phyloP scores from a whole-genome alignment of 2,888 invertebrate species.

The Melanargia galathea region DNA sequence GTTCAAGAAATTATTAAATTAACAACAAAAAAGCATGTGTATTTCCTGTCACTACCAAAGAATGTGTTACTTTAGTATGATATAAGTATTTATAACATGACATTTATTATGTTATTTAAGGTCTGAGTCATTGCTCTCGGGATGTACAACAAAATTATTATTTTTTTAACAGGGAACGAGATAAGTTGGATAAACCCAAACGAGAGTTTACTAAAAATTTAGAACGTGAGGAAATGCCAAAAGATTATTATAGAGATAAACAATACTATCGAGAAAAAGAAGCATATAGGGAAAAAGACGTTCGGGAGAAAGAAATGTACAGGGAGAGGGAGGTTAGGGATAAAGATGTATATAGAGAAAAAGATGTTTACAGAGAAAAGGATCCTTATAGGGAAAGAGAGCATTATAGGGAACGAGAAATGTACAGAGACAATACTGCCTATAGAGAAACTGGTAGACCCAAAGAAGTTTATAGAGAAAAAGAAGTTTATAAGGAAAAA shows the following conservation, averaged over 20 bases:
- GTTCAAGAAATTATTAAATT: too few species aligned
- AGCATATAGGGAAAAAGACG: slow-evolving; percentile 49
- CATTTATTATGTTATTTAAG: slow-evolving; percentile 57
- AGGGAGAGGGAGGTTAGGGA: slow-evolving; percentile 64
- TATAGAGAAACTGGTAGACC: slow-evolving; percentile 59
- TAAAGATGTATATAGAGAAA: slow-evolving; percentile 55
- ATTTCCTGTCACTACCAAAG: too few species aligned
- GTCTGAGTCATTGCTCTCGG: slow-evolving; percentile 59
- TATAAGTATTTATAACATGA: slow-evolving; percentile 39
- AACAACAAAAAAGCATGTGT: too few species aligned
- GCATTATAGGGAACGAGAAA: slow-evolving; percentile 64
- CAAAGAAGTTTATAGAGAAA: slow-evolving; percentile 64
- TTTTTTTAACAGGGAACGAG: slow-evolving; percentile 73
- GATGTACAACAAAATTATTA: slow-evolving; percentile 59
- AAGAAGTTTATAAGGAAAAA: slow-evolving; percentile 60
- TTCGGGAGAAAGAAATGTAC: slow-evolving; percentile 62
- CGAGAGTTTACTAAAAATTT: slow-evolving; percentile 64
- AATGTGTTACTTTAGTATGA: too few species aligned
- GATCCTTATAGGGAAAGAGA: slow-evolving; percentile 73
- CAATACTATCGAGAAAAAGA: slow-evolving; percentile 71
- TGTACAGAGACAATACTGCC: slow-evolving; percentile 57
- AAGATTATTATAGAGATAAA: slow-evolving; percentile 77
- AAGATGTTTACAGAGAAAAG: slow-evolving; percentile 68
- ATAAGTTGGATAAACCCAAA: slow-evolving; percentile 72
- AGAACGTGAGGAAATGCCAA: slow-evolving; percentile 72